Base-by-base conservation (phyloP, 2,888 invertebrate species). In the Tetragnatha montana region DNA sequence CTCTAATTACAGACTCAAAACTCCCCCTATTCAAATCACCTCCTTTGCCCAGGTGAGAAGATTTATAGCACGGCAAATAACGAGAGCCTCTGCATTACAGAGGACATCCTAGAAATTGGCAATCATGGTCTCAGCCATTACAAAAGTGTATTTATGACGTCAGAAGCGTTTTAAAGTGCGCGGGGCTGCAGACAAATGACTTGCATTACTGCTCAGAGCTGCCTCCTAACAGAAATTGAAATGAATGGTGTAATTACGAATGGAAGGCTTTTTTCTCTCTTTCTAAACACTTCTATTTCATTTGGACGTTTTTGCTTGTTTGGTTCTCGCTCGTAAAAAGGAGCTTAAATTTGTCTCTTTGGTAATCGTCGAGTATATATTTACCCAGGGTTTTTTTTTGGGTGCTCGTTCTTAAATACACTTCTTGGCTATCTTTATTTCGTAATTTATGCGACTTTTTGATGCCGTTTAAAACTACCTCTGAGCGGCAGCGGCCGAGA, bases 231-330 rank as follows among this genome's bases (percentile, higher is more conserved):
- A 22, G 51, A 76, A 85, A 89, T 85, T 89, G 89, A 89, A 89
- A 89, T 84, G 81, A 85, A 89, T 89, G 76, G 73, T 75, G 81
- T 89, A 85, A 89, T 89, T 89, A 89, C 76, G 76, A 86, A 80
- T 22, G 35, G 80, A 70, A 71, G 14, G 22, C 70, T 22, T 35
- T 50, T 78, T 73, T 81, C 73, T 21, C 47, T 80, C 17, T 81
- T 73, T 21, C 35, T 80, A 19, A 17, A 70, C 80, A 35, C 68
- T 80, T 80, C 60, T 68, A 78, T 69, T 81, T 81, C 73, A 81
- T 81, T 73, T 70, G 73, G 21, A 12, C 70, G 73, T 50, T 81
- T 73, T 81, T 81, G 51, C 73, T 82, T 82, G 49, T 68, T 76
- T 84, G 50, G 73, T 82, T 78, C 22, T 79, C 35, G 70, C 71